Base-by-base conservation (phyloP, 2,888 invertebrate genomes). In the Hyles lineata region DNA sequence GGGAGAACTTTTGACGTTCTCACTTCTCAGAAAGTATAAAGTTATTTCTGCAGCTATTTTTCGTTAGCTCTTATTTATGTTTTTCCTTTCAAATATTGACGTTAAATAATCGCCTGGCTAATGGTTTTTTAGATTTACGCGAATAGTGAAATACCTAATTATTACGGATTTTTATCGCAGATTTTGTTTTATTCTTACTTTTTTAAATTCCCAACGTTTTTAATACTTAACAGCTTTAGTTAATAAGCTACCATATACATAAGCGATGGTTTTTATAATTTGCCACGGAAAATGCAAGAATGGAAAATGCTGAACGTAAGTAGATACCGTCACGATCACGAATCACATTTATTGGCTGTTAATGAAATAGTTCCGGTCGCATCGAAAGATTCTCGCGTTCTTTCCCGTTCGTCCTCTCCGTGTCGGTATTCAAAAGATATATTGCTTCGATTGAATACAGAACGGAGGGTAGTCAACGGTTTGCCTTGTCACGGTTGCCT, bases 331-430 rank as follows among this genome's bases (percentile, higher is more conserved):
- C 67, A 67, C 67, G 67, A 23, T 17, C 67, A 43, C 6, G 17
- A 50, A 9, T n/a, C 21, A 63, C 77, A 77, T 78, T 83, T 85
- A 89, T 87, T 87, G 85, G 85, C 82, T 82, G 84, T 82, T 84
- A 88, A 90, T 91, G 89, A 87, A 89, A 85, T 79, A 77, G 79
- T 76, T 80, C 78, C 77, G 74, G 76, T 78, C 79, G 76, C 75
- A 76, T 76, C 82, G 80, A 86, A 89, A 85, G 83, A 83, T 83
- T 76, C 77, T 77, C 73, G 80, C 87, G 85, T 87, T 82, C 85
- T 82, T 77, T 76, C 87, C 86, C 83, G 87, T 77, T 76, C 80
- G 82, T 76, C 80, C 81, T 76, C 72, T 82, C 78, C 87, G 86
- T 83, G 87, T 76, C 74, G 82, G 81, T 73, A 87, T 91, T 87